Evolutionary conservation across 2,888 invertebrate species (phyloP).

Genomic region (Lycocerus yunnanus): DNA sequence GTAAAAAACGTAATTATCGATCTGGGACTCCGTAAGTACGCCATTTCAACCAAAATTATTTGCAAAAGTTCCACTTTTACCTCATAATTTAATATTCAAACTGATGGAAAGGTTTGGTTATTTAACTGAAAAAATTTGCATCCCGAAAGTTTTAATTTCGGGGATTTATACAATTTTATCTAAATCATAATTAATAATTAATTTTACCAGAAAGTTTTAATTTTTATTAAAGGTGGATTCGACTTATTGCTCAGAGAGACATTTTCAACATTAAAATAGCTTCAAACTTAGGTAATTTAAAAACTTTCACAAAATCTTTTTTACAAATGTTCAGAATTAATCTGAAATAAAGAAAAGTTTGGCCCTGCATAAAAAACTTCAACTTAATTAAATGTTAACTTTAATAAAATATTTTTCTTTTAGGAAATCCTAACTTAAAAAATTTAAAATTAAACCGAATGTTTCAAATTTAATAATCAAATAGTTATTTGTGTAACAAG

Average conservation of each 20-base stretch:
- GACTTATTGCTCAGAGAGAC: not conserved
- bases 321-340: not conserved
- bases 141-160: not conserved
- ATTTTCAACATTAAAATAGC: not conserved
- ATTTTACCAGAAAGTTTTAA: not conserved
- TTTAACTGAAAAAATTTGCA: not conserved
- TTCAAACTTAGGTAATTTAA: not conserved
- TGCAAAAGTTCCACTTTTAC: not conserved
- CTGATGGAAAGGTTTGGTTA: not conserved
- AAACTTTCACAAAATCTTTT: not conserved
- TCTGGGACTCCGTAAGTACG: not conserved
- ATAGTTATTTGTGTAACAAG: too few relatives aligned
- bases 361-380: not conserved
- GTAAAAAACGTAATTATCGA: constrained; percentile 2
- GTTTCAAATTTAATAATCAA: too few relatives aligned
- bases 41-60: not conserved
- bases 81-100: not conserved
- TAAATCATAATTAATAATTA: not conserved
- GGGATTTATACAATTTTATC: not conserved
- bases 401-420: not conserved
- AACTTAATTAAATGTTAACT: not conserved
- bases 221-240: not conserved
- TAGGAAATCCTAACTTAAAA: not conserved
- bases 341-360: not conserved
- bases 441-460: not conserved